A percentile compares a stretch with the other conserved stretches of the same genome.
These are phyloP conservation scores for Erynnis tages DNA, from an alignment of 2,888 invertebrate species.

Conservation along the genomic window DNA sequence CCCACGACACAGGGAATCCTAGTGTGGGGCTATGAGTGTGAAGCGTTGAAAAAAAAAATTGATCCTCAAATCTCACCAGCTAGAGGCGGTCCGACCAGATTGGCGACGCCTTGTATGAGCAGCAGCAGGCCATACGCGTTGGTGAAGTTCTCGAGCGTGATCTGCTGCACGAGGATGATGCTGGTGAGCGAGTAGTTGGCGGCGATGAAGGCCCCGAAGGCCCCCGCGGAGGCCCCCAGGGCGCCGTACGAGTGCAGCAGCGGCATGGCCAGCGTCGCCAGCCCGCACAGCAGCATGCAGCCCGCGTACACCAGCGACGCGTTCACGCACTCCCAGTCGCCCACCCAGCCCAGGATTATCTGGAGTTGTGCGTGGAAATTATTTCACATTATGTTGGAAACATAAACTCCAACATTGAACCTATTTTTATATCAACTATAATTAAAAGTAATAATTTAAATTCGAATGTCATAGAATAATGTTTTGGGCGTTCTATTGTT, in stretches of 20 bases:
- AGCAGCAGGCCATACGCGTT: constrained; percentile 94
- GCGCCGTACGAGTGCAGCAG: constrained; percentile 78
- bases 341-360: constrained; percentile 93
- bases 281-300: constrained; percentile 88
- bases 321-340: constrained; percentile 90
- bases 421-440: too few relatives aligned
- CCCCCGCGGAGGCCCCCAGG: constrained; percentile 85
- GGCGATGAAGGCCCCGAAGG: constrained; percentile 94
- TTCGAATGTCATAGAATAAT: too few relatives aligned
- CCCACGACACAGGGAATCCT: neutral
- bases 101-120: constrained; percentile 94
- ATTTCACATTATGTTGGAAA: neutral
- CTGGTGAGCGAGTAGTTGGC: constrained; percentile 96
- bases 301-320: constrained; percentile 90
- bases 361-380: constrained; percentile 47
- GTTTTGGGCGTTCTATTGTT: too few relatives aligned
- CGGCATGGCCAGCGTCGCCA: constrained; percentile 85
- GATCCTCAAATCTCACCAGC: too few relatives aligned
- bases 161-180: constrained; percentile 93
- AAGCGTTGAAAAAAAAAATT: too few relatives aligned
- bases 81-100: constrained; percentile 93
- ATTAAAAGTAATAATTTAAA: too few relatives aligned
- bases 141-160: constrained; percentile 94
- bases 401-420: too few relatives aligned
- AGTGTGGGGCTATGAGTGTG: too few relatives aligned